phyloP scores from a whole-genome alignment of 2,113 vertebrate species.

The Thamnophis sirtalis region DNA sequence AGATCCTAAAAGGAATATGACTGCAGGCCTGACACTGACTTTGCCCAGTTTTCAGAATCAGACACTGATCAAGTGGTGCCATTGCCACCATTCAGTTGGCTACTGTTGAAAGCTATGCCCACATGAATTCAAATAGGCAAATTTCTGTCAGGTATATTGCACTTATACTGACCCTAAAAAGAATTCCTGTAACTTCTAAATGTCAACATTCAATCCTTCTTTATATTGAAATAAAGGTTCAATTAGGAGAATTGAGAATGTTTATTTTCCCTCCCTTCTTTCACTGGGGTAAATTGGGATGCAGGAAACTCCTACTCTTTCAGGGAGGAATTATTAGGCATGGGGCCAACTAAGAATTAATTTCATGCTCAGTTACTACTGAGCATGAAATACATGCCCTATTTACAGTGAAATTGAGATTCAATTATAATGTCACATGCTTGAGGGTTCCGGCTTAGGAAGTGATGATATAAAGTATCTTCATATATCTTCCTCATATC shows the following conservation, averaged over 20 bases:
- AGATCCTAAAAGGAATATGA: too few relatives aligned
- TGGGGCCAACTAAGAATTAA: not conserved
- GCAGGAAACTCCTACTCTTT: not conserved
- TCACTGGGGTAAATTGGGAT: not conserved
- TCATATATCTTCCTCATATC: not conserved
- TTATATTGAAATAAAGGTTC: not conserved
- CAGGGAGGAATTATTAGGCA: not conserved
- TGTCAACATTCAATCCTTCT: not conserved
- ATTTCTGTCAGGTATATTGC: not conserved
- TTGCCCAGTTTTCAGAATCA: not conserved
- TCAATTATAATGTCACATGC: not conserved
- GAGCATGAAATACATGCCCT: not conserved
- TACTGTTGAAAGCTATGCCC: not conserved
- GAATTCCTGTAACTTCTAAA: not conserved
- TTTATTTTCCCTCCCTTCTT: not conserved
- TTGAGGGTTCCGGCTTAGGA: not conserved
- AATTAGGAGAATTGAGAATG: not conserved
- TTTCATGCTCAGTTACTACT: not conserved
- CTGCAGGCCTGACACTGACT: too few relatives aligned
- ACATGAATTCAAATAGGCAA: not conserved
- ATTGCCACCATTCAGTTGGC: not conserved
- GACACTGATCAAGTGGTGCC: not conserved
- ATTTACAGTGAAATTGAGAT: not conserved
- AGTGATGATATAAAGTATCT: not conserved
- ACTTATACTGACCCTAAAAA: not conserved